Evolutionary conservation across 2,888 invertebrate genomes (phyloP).

Genomic region (Acronicta alni): DNA sequence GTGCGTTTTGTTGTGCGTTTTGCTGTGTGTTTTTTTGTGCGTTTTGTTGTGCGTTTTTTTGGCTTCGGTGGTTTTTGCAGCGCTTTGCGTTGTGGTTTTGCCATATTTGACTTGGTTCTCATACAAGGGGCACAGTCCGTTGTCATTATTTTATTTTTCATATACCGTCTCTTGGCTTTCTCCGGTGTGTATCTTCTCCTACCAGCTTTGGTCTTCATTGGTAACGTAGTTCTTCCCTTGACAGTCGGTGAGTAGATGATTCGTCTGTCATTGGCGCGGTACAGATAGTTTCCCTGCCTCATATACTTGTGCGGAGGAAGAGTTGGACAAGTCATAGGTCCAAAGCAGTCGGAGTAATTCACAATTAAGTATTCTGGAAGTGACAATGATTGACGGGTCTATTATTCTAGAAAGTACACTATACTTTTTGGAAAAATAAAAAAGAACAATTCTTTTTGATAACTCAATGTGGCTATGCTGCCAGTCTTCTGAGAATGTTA

Average conservation of each 20-base stretch:
- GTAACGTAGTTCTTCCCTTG: neutral
- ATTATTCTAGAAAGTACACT: too few species aligned
- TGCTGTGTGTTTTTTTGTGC: neutral
- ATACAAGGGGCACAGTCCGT: conserved; percentile 9
- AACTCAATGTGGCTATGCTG: too few species aligned
- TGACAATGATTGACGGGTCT: too few species aligned
- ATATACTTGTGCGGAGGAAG: neutral
- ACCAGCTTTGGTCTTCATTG: conserved; percentile 16
- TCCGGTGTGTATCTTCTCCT: conserved; percentile 61
- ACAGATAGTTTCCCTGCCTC: conserved; percentile 29
- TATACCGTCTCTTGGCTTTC: conserved; percentile 4
- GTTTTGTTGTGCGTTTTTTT: neutral
- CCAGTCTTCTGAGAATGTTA: too few species aligned
- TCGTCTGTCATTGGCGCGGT: conserved; percentile 25
- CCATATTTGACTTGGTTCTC: neutral
- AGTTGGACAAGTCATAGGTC: conserved; percentile 5
- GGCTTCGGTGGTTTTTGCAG: neutral
- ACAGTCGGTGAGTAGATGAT: conserved; percentile 3
- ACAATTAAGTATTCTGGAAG: conserved; percentile 25
- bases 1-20: neutral
- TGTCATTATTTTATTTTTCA: neutral
- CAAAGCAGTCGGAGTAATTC: conserved; percentile 37
- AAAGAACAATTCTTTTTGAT: too few species aligned
- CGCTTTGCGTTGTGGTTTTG: neutral
- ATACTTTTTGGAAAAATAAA: too few species aligned